Evolutionary conservation across 2,888 invertebrate genomes (phyloP), one percentile per base, ranked within the genome.

Genomic region (Drosophila histrio): DNA sequence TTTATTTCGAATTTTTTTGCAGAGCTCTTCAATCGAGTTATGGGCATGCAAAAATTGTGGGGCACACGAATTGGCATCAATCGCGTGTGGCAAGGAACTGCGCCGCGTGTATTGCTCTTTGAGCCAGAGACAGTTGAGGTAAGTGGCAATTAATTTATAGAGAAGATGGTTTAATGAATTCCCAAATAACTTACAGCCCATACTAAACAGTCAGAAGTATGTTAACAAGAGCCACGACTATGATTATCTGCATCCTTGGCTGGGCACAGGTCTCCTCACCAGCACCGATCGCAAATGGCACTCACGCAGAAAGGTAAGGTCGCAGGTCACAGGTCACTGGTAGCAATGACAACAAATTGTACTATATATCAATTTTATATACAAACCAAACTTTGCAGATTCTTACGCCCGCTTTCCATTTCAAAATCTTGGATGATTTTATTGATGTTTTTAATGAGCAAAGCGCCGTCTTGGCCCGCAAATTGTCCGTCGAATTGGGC

Each of bases 371-470:
- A 2, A 2, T 15, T 6, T 11, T 8, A 7, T 9, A 9, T 15
- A 9, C 17, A 22, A 3, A 8, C 13, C 2, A 34, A 13, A 7
- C 4, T 2, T 57, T 58, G 2, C 71, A 92, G 92, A 92, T 95
- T 77, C 90, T 95, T 72, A 95, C 95, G 0, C 94, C 95, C 15
- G 94, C 94, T 4, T 95, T 95, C 89, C 95, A 95, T 91, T 95
- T 95, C 89, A 94, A 94, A 88, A 95, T 95, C 77, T 92, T 95
- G 80, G 93, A 94, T 79, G 94, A 95, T 85, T 95, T 95, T 79
- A 90, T 94, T 50, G 93, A 93, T 64, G 93, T 95, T 0, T 95
- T 95, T 88, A 93, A 93, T 77, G 94, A 94, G 74, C 94, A 95
- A 85, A 92, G 94, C 62, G 90, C 91, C 1, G 91, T 93, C 32